Conservation (phyloP, 2,797 vertebrate genomes). For the Triplophysa bombifrons region DNA sequence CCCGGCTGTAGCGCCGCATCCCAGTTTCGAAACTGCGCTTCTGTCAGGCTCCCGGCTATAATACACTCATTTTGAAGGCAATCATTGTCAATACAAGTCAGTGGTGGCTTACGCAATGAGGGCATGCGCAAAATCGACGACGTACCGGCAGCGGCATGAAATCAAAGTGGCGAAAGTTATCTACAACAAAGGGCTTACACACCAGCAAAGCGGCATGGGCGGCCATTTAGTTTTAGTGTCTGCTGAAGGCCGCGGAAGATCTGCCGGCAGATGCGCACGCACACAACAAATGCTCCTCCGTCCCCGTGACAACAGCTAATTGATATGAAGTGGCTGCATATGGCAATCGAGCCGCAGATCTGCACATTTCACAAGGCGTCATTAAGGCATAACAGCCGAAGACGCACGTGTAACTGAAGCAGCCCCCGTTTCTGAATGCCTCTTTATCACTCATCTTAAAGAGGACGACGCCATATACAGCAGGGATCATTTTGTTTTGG, state of each 20-base stretch:
- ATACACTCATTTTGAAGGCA: constrained; percentile 90
- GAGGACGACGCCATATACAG: constrained; percentile 14
- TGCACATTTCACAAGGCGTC: constrained; percentile 84
- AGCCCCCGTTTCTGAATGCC: constrained; percentile 66
- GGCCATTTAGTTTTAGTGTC: constrained; percentile 82
- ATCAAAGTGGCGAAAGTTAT: background rate
- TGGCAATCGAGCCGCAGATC: constrained; percentile 82
- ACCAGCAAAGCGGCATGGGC: constrained; percentile 82
- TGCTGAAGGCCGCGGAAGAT: constrained; percentile 80
- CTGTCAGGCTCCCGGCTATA: constrained; percentile 86
- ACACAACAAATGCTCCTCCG: constrained; percentile 63
- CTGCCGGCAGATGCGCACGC: constrained; percentile 73
- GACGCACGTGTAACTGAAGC: constrained; percentile 82
- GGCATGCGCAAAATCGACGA: background rate
- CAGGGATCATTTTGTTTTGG: constrained; percentile 19
- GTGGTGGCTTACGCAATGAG: constrained; percentile 71
- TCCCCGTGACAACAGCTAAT: constrained; percentile 88
- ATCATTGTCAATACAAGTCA: constrained; percentile 93
- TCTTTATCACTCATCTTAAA: constrained; percentile 54
- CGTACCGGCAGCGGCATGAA: background rate
- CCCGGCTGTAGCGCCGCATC: constrained; percentile 57
- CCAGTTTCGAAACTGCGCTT: constrained; percentile 60
- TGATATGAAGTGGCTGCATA: constrained; percentile 89
- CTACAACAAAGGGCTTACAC: constrained; percentile 78
- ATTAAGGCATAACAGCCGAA: constrained; percentile 84